Base-by-base conservation (phyloP, 2,888 invertebrate species). In the Drosophila cyrtoloma region DNA sequence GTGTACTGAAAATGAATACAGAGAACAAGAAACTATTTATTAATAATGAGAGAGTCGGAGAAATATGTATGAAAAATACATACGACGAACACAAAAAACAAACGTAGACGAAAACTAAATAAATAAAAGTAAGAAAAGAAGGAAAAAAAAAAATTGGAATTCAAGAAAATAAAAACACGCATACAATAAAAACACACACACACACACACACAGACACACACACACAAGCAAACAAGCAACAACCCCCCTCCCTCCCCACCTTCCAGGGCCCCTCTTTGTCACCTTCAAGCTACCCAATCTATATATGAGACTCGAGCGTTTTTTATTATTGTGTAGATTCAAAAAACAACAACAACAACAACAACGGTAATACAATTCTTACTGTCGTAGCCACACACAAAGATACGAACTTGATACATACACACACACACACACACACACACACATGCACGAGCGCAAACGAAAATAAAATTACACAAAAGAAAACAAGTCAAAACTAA, bases 1-100 rank as follows among this genome's bases (percentile, higher is more conserved):
- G 84, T 71, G 73, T 84, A 87, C 87, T 87, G 87, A 90, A 87
- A 87, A 86, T 82, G 79, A 87, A 86, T 78, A 78, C 63, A 88
- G 79, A 90, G 86, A 88, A 88, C 75, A 90, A 87, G 90, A 87
- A 86, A 87, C 89, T 89, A 89, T 87, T 87, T 87, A 89, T 90
- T 87, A 87, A 90, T 90, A 87, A 86, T 88, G 89, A 77, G 86
- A 82, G 77, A 81, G 61, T 73, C 65, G 76, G 33, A 74, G 63
- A 75, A 79, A 76, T 80, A 79, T 56, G 69, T 50, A 55, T 57
- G 66, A 82, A 58, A 70, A 55, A 75, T 72, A 82, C 66, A 67
- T 42, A 53, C n/a, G 51, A 61, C 39, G 58, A 70, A 82, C 61
- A 53, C 57, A 59, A 68, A 73, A 69, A 66, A 75, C 68, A 76